Evolutionary conservation across 1,140 invertebrate genomes (phyloP), one percentile per base, ranked within the genome.

Genomic region (Rhagoletis zephyria): DNA sequence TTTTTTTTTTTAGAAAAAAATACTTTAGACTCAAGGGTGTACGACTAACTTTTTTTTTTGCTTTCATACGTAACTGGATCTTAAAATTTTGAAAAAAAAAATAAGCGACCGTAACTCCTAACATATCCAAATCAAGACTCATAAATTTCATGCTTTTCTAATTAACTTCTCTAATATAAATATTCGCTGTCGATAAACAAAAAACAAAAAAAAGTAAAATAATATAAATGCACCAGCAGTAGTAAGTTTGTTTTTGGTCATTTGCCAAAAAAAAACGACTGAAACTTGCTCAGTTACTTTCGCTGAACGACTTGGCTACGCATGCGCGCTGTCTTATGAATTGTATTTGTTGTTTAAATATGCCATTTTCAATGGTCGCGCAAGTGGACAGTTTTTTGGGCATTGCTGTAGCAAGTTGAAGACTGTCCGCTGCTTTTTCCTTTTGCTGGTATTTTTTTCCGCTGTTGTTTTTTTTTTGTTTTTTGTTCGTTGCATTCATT

Each of bases 201-300:
- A 67, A 12, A 6, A 19, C n/a, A n/a, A n/a, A n/a, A n/a, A n/a
- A n/a, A n/a, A n/a, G n/a, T n/a, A n/a, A n/a, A n/a, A n/a, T n/a
- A n/a, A n/a, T 30, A 30, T 30, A 30, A 30, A 30, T 81, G 48
- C 30, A 14, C 30, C 30, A 30, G n/a, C 9, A 56, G 48, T 30
- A 1, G 0, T 56, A 56, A n/a, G 51, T 45, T 59, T n/a, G 4
- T 51, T 51, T 81, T 81, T 81, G 74, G 74, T 81, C 74, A 81
- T 81, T 81, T 56, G 74, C 74, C 74, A 81, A 81, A 56, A 81
- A 6, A 81, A 81, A 81, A 19, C 74, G 87, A 88, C 87, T 90
- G 90, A 87, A 91, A 91, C 91, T 90, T 65, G 91, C 90, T 91
- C 88, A 91, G 89, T 91, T 90, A 91, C 91, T 91, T 91, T 91